These are phyloP conservation scores for Myoxocephalus aenaeus DNA, from an alignment of 2,797 vertebrate genomes.

Conservation along the genomic window DNA sequence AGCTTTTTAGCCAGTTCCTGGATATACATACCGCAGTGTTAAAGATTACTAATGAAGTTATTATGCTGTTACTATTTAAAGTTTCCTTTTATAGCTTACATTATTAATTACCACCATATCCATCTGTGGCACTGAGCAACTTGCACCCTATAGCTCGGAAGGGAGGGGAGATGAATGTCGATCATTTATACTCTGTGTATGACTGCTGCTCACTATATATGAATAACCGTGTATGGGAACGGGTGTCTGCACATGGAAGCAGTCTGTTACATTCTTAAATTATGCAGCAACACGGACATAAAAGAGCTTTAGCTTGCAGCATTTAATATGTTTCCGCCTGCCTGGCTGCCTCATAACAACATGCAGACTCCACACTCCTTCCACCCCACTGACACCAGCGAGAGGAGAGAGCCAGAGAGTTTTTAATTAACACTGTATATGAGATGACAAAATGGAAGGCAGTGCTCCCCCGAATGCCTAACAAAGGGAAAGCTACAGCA, in stretches of 20 bases:
- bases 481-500: constrained; percentile 52
- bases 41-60: constrained; percentile 55
- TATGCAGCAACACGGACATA: constrained; percentile 65
- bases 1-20: constrained; percentile 16
- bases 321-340: constrained; percentile 60
- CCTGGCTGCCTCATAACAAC: constrained; percentile 63
- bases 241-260: constrained; percentile 42
- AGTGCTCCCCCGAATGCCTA: constrained; percentile 46
- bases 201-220: constrained; percentile 9
- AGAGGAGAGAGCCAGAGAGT: constrained; percentile 59
- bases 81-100: constrained; percentile 41
- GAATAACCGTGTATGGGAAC: constrained; percentile 18
- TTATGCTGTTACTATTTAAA: constrained; percentile 64
- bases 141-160: constrained; percentile 57
- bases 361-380: constrained; percentile 74
- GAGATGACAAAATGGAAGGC: constrained; percentile 66
- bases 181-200: constrained; percentile 30
- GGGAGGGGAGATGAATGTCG: constrained; percentile 20
- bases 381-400: constrained; percentile 69
- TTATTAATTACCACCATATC: constrained; percentile 67
- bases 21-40: constrained; percentile 60
- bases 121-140: constrained; percentile 56
- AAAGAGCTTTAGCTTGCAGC: constrained; percentile 65
- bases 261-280: constrained; percentile 63
- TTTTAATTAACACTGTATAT: constrained; percentile 79